These are phyloP conservation scores for Salvelinus fontinalis DNA, from an alignment of 2,113 vertebrate species.

Conservation along the genomic window DNA sequence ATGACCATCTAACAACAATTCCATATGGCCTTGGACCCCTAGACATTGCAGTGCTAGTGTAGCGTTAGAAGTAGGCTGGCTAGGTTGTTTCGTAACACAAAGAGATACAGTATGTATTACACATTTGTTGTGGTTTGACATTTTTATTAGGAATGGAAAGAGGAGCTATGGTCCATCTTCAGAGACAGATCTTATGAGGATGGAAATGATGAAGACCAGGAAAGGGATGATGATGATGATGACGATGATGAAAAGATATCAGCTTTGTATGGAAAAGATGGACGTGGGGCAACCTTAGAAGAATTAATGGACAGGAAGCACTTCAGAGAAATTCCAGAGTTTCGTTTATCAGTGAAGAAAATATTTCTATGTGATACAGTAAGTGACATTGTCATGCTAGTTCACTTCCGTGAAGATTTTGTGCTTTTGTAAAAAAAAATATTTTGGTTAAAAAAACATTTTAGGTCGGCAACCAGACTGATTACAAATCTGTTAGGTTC, in stretches of 20 bases:
- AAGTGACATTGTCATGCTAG: slow-evolving; percentile 5
- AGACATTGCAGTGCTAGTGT: no score
- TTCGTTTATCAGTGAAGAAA: slow-evolving; percentile 4
- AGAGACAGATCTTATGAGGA: background rate
- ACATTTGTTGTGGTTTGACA: background rate
- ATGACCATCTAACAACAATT: no score
- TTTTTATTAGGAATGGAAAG: slow-evolving; percentile 49
- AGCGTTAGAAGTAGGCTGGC: no score
- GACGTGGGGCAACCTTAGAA: background rate
- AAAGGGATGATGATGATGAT: background rate
- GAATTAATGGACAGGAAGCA: slow-evolving; percentile 3
- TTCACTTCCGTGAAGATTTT: background rate
- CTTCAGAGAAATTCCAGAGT: slow-evolving; percentile 45
- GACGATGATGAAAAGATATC: slow-evolving; percentile 27
- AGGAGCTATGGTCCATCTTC: slow-evolving; percentile 32
- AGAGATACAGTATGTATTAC: no score
- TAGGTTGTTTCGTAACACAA: no score
- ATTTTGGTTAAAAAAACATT: background rate
- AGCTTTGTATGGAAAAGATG: slow-evolving; percentile 40
- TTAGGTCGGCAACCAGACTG: no score
- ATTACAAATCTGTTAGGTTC: background rate
- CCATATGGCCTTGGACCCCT: no score
- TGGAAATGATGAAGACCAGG: background rate
- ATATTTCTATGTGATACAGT: slow-evolving; percentile 20
- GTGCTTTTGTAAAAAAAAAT: no score